Base-by-base conservation (phyloP, 2,113 vertebrate genomes). In the Axis porcinus region DNA sequence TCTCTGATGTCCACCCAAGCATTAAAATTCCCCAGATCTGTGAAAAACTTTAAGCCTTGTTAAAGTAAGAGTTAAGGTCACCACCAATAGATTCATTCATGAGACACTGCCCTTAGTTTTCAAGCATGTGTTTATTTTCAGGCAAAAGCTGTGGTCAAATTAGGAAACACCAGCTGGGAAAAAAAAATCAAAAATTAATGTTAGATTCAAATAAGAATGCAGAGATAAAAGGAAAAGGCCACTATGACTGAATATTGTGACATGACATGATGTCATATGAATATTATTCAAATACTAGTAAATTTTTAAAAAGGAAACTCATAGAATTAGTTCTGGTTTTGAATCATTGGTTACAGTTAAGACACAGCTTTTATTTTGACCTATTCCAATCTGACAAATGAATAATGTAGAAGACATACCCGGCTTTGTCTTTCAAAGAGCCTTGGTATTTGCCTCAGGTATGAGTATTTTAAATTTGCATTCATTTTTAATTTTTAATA, bases 191-290 rank as follows among this genome's bases (percentile, higher is more conserved):
- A 47, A 94, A 84, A 79, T 60, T 83, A 84, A 84, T 93, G 64
- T 82, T 90, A 93, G 47, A 95, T 88, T 95, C 54, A 91, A 94
- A 52, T 79, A 95, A 94, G 89, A 94, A 89, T 67, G n/a, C 76
- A 94, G 85, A 97, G 79, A 95, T 95, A 93, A 97, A 95, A 92
- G 52, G n/a, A 88, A 95, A 97, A 93, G 81, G 67, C 85, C 67
- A 95, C 94, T 76, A 33, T 82, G 82, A 91, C 86, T 96, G 95
- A 95, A 85, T 67, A 82, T 70, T 91, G 82, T 94, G 96, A 97
- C 95, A 93, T 76, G 64, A 47, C 28, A 85, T 94, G 64, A 97
- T 96, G 30, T 91, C 89, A 96, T 83, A 67, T 17, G 82, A 90
- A 87, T 84, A 52, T 58, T 79, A 89, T 87, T 93, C 47, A 84